Base-by-base conservation (phyloP, 1,140 invertebrate genomes). In the Centruroides vittatus region DNA sequence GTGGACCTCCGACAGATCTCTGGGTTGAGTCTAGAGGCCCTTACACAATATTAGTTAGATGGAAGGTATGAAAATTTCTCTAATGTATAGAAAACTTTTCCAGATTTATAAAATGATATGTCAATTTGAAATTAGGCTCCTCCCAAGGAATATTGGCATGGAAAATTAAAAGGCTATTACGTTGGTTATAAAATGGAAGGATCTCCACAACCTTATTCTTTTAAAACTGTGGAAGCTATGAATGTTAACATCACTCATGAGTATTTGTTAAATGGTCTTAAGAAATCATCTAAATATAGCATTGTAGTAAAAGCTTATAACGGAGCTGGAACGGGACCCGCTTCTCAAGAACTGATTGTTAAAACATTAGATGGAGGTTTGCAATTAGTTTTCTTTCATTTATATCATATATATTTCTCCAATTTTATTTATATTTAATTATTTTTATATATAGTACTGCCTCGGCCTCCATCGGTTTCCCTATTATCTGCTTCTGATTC, bases 111-210 rank as follows among this genome's bases (percentile, higher is more conserved):
- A 23, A 23, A 23, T 23, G 23, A 51, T 51, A 34, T 51, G 12
- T 51, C 49, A n/a, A 12, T 53, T 23, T 53, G 51, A 34, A 23
- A 54, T 5, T 6, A 65, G 64, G 88, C 90, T 66, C 90, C 92
- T 61, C 78, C 84, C 66, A 82, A 85, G 53, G 85, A 90, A 66
- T 86, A 91, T 70, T 94, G 90, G 90, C 94, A 95, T 69, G 91
- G 91, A 35, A 89, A 92, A 76, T 89, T 95, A 67, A 81, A 86
- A 66, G 89, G 89, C 61, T 93, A 91, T 72, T 72, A 74, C 55
- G 56, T 70, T 11, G 69, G 66, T 8, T 70, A 65, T 53, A 58
- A 54, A 59, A 70, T 81, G 90, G 62, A 93, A 89, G 70, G 88
- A 90, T 75, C 92, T 88, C 60, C 86, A 92, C 34, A 89, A 92